phyloP scores from a whole-genome alignment of 2,797 vertebrate genomes.

The Lepidocolaptes lacrymiger region DNA sequence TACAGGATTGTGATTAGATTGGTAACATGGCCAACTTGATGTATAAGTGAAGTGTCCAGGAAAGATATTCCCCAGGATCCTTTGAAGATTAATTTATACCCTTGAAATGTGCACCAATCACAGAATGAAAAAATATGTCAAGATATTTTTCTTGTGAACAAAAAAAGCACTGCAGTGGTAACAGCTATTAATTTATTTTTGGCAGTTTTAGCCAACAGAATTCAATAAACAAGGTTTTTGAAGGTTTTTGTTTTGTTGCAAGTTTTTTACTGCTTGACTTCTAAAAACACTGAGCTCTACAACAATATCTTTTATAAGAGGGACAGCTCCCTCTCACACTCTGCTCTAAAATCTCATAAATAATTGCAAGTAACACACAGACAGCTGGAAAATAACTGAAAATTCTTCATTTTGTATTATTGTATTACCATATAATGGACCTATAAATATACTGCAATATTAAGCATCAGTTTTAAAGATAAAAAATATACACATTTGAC shows the following conservation, averaged over 20 bases:
- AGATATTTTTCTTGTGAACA: conserved; percentile 77
- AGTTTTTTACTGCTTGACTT: conserved; percentile 19
- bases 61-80: conserved; percentile 73
- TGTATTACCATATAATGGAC: not conserved
- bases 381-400: not conserved
- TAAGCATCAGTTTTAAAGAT: not conserved
- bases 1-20: conserved; percentile 83
- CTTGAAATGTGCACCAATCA: conserved; percentile 78
- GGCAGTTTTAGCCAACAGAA: conserved; percentile 69
- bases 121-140: conserved; percentile 78
- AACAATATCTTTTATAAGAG: not conserved
- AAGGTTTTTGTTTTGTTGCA: conserved; percentile 42
- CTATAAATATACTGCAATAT: not conserved
- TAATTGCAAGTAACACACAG: not conserved
- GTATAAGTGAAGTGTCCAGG: conserved; percentile 75
- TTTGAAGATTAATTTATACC: conserved; percentile 81
- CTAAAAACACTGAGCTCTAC: not conserved
- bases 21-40: conserved; percentile 79
- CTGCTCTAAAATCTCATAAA: not conserved
- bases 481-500: not conserved
- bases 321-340: not conserved
- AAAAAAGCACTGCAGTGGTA: conserved; percentile 60
- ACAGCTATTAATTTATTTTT: conserved; percentile 75
- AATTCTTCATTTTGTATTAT: not conserved
- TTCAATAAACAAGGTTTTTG: conserved; percentile 69